phyloP scores from a whole-genome alignment of 2,113 vertebrate genomes.

The Oriolus oriolus region DNA sequence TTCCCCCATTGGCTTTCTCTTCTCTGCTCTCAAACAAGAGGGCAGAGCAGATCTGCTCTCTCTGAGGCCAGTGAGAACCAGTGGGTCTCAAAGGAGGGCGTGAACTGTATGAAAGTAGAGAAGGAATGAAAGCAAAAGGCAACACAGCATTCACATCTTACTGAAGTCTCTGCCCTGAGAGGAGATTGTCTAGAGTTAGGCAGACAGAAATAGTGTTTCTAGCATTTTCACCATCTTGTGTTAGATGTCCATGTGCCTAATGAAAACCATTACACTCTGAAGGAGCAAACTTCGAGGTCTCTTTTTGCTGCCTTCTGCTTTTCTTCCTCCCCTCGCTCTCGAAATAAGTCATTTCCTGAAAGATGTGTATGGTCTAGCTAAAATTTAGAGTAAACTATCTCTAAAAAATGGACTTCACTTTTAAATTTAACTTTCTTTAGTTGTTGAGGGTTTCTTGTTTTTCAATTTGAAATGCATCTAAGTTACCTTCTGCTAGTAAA shows the following conservation, averaged over 20 bases:
- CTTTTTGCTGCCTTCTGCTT: background rate
- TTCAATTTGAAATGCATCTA: background rate
- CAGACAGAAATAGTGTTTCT: background rate
- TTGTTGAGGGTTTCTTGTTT: background rate
- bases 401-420: background rate
- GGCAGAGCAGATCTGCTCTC: background rate
- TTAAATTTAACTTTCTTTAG: background rate
- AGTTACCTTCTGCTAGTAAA: background rate
- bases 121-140: background rate
- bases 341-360: background rate
- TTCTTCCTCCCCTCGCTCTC: background rate
- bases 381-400: background rate
- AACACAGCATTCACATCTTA: background rate
- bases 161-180: background rate
- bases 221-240: background rate
- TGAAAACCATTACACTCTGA: background rate
- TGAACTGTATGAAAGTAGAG: background rate
- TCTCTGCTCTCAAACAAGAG: background rate
- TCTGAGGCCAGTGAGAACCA: background rate
- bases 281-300: background rate
- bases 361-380: background rate
- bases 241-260: background rate
- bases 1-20: background rate
- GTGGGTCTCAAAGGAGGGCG: background rate
- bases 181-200: background rate